Conservation (phyloP, 2,113 vertebrate species). For the Eolophus roseicapilla region DNA sequence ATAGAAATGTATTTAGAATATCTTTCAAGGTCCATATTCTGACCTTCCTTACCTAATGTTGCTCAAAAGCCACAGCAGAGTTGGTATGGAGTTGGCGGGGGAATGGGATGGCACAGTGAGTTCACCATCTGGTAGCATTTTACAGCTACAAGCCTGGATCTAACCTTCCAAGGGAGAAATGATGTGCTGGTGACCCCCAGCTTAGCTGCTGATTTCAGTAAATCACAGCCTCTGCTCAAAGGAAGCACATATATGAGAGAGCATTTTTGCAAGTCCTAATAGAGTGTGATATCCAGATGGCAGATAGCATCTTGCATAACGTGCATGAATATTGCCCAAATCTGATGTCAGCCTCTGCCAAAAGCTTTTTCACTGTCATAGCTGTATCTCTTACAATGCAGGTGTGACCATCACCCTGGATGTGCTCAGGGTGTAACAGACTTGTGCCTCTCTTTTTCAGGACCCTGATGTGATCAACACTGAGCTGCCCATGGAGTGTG, state of each 20-base stretch:
- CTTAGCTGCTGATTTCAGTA: background rate
- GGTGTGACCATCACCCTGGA: background rate
- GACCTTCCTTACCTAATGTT: background rate
- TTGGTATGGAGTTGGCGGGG: background rate
- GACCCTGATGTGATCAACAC: constrained; percentile 91
- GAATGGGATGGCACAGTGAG: background rate
- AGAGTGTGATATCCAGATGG: background rate
- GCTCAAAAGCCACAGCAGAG: background rate
- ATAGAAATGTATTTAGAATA: background rate
- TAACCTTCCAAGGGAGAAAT: background rate
- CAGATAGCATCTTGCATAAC: background rate
- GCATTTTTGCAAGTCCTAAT: background rate
- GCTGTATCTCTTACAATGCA: background rate
- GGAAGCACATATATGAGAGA: background rate
- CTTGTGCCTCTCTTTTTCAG: constrained; percentile 59
- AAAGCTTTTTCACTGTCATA: background rate
- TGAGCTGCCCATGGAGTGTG: constrained; percentile 82
- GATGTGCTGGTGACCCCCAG: background rate
- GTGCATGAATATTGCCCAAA: background rate
- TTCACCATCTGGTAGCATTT: background rate
- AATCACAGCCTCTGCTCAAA: background rate
- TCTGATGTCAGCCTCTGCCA: background rate
- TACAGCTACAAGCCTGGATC: background rate
- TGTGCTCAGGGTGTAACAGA: background rate
- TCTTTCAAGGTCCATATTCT: background rate